Conservation (phyloP, 2,113 vertebrate species). For the Toxostoma redivivum region DNA sequence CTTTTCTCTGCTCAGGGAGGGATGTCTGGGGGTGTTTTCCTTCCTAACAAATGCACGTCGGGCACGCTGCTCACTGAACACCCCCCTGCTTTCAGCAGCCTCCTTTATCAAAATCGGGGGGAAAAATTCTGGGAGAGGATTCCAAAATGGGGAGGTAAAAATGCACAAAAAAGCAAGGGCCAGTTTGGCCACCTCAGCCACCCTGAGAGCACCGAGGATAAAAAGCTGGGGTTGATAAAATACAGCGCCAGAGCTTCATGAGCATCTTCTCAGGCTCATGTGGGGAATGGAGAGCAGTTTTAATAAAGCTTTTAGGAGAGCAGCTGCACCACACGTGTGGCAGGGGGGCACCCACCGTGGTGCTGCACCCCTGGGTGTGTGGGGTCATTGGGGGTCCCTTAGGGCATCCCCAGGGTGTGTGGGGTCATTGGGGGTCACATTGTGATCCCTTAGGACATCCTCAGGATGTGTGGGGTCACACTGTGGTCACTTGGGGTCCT, state of each 20-base stretch:
- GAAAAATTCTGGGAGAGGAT: background rate
- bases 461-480: too few species aligned
- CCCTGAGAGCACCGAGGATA: accelerated
- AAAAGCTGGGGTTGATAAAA: background rate
- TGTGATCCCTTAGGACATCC: too few species aligned
- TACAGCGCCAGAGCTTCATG: background rate
- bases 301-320: background rate
- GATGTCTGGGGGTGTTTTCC: background rate
- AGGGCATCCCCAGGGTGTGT: too few species aligned
- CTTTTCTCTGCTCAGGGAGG: background rate
- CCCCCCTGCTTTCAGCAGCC: background rate
- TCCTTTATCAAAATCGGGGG: background rate
- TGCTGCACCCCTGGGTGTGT: background rate
- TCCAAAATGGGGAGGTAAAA: background rate
- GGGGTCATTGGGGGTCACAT: too few species aligned
- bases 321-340: accelerated
- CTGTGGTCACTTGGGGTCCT: too few species aligned
- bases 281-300: background rate
- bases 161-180: background rate
- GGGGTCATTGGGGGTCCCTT: too few species aligned
- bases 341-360: accelerated
- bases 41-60: background rate
- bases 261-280: background rate
- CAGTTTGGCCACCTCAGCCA: background rate
- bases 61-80: background rate